Conservation (phyloP, 2,888 invertebrate species). For the Pseudolycoriella hygida region DNA sequence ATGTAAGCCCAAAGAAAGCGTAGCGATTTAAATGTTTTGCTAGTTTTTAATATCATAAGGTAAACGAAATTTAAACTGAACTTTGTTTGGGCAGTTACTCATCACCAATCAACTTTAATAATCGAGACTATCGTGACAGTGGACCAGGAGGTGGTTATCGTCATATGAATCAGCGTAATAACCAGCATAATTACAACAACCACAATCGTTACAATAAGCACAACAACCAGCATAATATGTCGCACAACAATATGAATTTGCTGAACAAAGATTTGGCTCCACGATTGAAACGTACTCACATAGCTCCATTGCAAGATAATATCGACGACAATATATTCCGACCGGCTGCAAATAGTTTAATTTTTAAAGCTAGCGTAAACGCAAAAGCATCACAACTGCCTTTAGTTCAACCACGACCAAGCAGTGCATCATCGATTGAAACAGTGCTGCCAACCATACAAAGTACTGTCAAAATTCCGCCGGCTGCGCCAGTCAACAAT, state of each 20-base stretch:
- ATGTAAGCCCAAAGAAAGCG: too few species aligned
- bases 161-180: conserved; percentile 20
- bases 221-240: conserved; percentile 28
- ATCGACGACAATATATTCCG: conserved; percentile 70
- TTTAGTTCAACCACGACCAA: conserved; percentile 23
- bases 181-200: conserved; percentile 24
- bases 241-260: conserved; percentile 17
- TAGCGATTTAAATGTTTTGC: too few species aligned
- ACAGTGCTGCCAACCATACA: conserved; percentile 1
- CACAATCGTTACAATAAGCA: conserved; percentile 27
- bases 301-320: conserved; percentile 37
- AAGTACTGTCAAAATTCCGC: conserved; percentile 16
- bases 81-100: not conserved
- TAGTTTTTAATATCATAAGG: too few species aligned
- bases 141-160: conserved; percentile 12
- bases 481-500: conserved; percentile 36
- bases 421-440: conserved; percentile 10
- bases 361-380: conserved; percentile 65
- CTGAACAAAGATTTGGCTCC: conserved; percentile 52
- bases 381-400: conserved; percentile 40
- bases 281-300: conserved; percentile 62
- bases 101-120: conserved; percentile 10
- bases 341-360: conserved; percentile 77
- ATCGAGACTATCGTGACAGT: conserved; percentile 24
- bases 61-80: too few species aligned